These are phyloP conservation scores for Resseliella maxima DNA, from an alignment of 2,888 invertebrate genomes.

Conservation along the genomic window DNA sequence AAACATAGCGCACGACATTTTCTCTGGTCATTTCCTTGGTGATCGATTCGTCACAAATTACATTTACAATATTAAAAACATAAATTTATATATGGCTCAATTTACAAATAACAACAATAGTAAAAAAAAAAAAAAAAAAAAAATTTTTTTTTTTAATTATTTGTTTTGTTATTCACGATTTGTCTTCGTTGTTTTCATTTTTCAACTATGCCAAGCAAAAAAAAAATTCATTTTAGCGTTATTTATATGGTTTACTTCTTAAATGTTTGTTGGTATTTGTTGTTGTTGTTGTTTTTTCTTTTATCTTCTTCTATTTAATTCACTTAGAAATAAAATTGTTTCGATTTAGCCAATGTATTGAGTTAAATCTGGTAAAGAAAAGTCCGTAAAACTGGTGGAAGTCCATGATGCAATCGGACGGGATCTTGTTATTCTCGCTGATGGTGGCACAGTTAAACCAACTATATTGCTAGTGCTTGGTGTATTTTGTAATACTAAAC, in stretches of 20 bases:
- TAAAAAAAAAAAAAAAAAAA: background rate
- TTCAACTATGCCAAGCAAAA: too few species aligned
- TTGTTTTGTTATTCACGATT: background rate
- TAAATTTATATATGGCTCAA: constrained; percentile 53
- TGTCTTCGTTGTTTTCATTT: too few species aligned
- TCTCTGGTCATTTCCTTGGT: background rate
- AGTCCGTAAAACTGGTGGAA: constrained; percentile 69
- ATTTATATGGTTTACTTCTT: too few species aligned
- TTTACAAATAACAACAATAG: background rate
- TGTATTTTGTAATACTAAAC: constrained; percentile 72
- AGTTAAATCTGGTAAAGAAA: constrained; percentile 83
- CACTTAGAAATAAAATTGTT: background rate
- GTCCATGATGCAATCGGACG: constrained; percentile 65
- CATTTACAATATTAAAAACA: background rate
- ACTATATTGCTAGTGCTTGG: constrained; percentile 61
- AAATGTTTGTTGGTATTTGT: background rate
- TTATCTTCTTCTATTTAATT: background rate
- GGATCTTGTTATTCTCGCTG: constrained; percentile 67
- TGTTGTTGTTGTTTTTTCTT: background rate
- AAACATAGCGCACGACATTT: background rate
- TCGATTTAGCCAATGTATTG: constrained; percentile 71
- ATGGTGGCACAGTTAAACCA: constrained; percentile 60
- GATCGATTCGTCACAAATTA: background rate
- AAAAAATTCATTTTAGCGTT: too few species aligned
- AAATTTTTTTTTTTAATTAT: background rate